phyloP scores from a whole-genome alignment of 2,888 invertebrate genomes.

The Ophion obscuratus region DNA sequence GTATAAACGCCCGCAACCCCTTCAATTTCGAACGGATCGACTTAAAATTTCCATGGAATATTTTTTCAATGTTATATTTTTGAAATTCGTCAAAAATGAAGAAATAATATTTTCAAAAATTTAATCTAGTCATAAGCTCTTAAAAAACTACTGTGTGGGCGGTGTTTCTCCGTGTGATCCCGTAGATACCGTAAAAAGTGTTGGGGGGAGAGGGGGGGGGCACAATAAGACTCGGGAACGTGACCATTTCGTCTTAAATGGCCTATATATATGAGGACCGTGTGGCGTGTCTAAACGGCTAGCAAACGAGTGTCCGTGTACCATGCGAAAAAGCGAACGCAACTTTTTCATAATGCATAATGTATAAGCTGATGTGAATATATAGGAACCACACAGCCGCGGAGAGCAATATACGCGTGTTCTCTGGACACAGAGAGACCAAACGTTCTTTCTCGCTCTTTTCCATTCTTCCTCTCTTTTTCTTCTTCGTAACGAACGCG shows the following conservation, averaged over 20 bases:
- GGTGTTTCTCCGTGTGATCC: no score
- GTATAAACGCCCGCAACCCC: no score
- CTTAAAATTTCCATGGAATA: no score
- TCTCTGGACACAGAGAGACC: constrained; percentile 21
- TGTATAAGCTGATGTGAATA: constrained; percentile 42
- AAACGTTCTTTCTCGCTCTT: constrained; percentile 10
- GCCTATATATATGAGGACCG: not conserved
- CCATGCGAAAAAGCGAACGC: constrained; percentile 25
- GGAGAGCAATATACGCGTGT: constrained; percentile 30
- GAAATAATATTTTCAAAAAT: no score
- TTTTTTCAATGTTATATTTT: no score
- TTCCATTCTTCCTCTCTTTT: not conserved
- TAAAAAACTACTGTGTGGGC: no score
- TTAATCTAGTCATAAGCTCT: no score
- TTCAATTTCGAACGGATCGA: no score
- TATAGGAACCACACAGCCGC: constrained; percentile 18
- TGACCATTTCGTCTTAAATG: not conserved
- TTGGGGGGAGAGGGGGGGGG: no score
- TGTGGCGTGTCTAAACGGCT: constrained; percentile 19
- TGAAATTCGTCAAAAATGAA: no score
- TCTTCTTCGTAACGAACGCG: constrained; percentile 47
- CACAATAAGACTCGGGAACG: not conserved
- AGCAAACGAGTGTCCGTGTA: constrained; percentile 3
- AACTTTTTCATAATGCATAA: constrained; percentile 55
- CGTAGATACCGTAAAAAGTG: not conserved